These are phyloP conservation scores for Aurelia sp. DNA, from an alignment of 30 jellyfish, hydroid and myxozoan genomes.

Conservation along the genomic window DNA sequence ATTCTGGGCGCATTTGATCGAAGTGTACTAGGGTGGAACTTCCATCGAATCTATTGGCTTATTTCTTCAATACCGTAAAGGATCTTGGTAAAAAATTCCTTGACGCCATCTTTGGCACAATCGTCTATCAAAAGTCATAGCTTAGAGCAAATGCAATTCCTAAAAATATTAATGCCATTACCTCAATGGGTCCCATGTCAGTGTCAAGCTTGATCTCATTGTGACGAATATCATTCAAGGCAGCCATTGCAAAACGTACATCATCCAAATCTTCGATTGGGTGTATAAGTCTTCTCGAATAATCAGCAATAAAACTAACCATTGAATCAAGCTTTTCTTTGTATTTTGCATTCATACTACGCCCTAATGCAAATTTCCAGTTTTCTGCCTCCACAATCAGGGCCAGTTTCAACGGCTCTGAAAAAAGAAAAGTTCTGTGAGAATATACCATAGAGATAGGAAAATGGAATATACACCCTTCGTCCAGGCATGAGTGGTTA, in stretches of 20 bases:
- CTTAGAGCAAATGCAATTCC: too few relatives aligned
- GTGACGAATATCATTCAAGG: slow-evolving; percentile 89
- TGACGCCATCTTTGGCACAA: too few relatives aligned
- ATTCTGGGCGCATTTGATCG: too few relatives aligned
- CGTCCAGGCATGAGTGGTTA: too few relatives aligned
- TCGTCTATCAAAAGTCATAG: too few relatives aligned
- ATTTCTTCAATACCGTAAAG: too few relatives aligned
- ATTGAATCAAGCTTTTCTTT: slow-evolving; percentile 77
- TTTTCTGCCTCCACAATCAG: slow-evolving; percentile 89
- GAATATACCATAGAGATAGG: too few relatives aligned
- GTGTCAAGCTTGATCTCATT: slow-evolving; percentile 92
- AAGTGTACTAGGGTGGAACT: too few relatives aligned
- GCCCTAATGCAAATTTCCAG: slow-evolving; percentile 95
- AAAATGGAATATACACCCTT: too few relatives aligned
- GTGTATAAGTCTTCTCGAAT: slow-evolving; percentile 91
- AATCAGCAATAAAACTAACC: slow-evolving; percentile 90
- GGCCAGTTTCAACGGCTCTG: slow-evolving; percentile 91
- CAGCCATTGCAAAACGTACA: slow-evolving; percentile 98
- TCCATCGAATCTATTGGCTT: too few relatives aligned
- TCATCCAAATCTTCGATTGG: slow-evolving; percentile 97
- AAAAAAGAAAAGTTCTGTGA: too few relatives aligned
- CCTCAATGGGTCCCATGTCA: slow-evolving; percentile 96
- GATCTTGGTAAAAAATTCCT: too few relatives aligned
- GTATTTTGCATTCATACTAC: slow-evolving; percentile 76
- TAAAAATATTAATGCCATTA: neutral